Percentiles rank a stretch among this genome's conserved stretches.
Evolutionary conservation across 2,113 vertebrate species (phyloP).

Genomic region (Phalacrocorax aristotelis): DNA sequence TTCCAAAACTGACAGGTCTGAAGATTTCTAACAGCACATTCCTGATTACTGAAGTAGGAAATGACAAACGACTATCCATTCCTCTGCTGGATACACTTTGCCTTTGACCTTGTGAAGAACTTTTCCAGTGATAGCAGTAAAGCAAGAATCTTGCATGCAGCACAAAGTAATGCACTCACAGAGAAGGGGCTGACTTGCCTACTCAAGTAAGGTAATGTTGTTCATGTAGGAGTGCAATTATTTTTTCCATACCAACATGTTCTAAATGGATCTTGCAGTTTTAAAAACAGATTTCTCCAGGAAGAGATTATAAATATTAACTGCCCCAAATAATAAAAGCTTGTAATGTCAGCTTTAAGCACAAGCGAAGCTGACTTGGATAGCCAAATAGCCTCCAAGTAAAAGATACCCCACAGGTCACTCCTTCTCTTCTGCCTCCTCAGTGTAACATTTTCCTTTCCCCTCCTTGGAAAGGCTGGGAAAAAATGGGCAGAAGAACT

Average conservation of each 20-base stretch:
- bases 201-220: neutral
- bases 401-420: neutral
- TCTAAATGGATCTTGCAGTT: neutral
- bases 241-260: neutral
- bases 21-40: neutral
- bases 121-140: neutral
- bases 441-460: neutral
- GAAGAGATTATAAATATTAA: neutral
- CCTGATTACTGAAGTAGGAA: neutral
- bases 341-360: neutral
- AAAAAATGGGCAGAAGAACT: neutral
- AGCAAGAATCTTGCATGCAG: neutral
- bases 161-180: neutral
- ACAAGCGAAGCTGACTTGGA: neutral
- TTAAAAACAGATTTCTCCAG: neutral
- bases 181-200: neutral
- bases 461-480: neutral
- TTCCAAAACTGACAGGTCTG: neutral
- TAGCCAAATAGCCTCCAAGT: neutral
- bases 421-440: neutral
- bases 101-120: neutral
- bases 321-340: neutral
- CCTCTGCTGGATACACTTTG: neutral
- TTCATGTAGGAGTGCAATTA: neutral
- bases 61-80: neutral